These are phyloP conservation scores for Drosophila recens DNA, from an alignment of 2,888 invertebrate species.

Conservation along the genomic window DNA sequence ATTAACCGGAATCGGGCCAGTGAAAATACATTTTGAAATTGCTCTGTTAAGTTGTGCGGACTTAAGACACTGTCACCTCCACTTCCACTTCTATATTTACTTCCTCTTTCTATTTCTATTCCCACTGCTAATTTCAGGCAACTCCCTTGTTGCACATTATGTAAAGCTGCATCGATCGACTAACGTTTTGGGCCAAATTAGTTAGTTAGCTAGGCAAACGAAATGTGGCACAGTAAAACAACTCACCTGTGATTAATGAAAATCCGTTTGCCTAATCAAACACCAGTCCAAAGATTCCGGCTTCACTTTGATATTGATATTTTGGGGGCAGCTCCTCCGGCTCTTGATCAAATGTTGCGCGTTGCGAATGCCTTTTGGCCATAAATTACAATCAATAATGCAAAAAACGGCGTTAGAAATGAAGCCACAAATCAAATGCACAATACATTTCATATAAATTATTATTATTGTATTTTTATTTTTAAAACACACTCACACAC, in stretches of 20 bases:
- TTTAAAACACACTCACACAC: constrained; percentile 12
- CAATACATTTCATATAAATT: constrained; percentile 31
- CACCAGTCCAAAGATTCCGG: constrained; percentile 29
- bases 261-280: constrained; percentile 40
- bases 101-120: neutral
- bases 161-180: constrained; percentile 19
- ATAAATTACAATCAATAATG: constrained; percentile 65
- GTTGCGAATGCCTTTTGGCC: constrained; percentile 31
- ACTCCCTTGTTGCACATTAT: constrained; percentile 9
- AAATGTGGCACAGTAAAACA: constrained; percentile 35
- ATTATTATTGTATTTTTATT: constrained; percentile 15
- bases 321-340: neutral
- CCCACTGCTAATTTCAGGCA: neutral
- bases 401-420: constrained; percentile 48
- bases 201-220: constrained; percentile 21
- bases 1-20: constrained; percentile 29
- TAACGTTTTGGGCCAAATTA: constrained; percentile 26
- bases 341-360: constrained; percentile 28
- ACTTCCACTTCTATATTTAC: neutral
- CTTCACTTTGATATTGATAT: constrained; percentile 1
- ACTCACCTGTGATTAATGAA: constrained; percentile 63
- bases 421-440: constrained; percentile 57
- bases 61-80: neutral
- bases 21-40: constrained; percentile 22
- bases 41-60: constrained; percentile 7